phyloP scores from a whole-genome alignment of 2,888 invertebrate genomes.

The Caenorhabditis auriculariae region DNA sequence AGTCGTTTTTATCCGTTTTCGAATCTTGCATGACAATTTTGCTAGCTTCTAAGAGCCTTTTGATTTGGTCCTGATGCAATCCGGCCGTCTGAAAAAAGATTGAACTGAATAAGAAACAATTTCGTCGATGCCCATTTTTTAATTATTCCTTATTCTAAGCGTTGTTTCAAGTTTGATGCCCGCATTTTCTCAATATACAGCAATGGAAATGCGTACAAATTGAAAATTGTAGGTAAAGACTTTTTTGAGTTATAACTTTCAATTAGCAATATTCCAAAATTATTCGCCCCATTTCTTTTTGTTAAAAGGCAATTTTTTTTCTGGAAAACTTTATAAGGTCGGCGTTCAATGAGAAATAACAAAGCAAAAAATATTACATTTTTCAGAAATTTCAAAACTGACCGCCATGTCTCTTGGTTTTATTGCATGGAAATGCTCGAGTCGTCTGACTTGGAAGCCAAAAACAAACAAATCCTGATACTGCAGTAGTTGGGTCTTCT shows the following conservation, averaged over 20 bases:
- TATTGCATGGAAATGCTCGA: conserved; percentile 97
- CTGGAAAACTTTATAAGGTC: no score
- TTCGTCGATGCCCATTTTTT: no score
- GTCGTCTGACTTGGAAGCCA: conserved; percentile 76
- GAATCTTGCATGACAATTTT: conserved; percentile 21
- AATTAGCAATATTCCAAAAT: no score
- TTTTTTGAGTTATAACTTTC: no score
- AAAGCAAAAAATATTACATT: neutral
- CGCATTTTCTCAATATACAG: no score
- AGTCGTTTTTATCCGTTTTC: conserved; percentile 29
- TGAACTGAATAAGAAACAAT: neutral
- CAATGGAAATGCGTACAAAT: neutral
- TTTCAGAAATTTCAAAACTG: neutral
- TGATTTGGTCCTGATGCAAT: conserved; percentile 20
- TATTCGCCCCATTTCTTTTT: no score
- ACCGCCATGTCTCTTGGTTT: conserved; percentile 72
- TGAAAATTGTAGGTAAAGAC: neutral
- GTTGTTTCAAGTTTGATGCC: no score
- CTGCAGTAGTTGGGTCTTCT: conserved; percentile 46
- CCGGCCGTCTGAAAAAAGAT: conserved; percentile 70
- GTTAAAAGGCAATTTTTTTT: no score
- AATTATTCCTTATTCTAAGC: no score
- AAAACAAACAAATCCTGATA: conserved; percentile 44
- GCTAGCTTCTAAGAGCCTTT: conserved; percentile 20
- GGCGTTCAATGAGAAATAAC: no score